Conservation (phyloP, 2,797 vertebrate genomes). For the Mus minutoides region DNA sequence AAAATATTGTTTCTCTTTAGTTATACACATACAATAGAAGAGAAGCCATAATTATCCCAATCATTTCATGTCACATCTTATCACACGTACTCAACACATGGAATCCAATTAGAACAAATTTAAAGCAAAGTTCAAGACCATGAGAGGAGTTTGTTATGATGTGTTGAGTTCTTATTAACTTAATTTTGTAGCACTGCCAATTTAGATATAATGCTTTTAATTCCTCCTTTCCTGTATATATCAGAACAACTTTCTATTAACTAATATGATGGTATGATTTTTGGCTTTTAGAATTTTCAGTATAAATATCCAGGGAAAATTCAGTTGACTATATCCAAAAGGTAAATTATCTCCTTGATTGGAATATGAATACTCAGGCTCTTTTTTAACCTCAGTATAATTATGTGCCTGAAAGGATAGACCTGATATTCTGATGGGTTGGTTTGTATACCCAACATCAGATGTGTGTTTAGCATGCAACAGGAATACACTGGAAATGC, state of each 20-base stretch:
- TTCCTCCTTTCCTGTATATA: background rate
- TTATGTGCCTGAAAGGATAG: background rate
- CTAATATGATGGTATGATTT: background rate
- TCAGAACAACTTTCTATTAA: background rate
- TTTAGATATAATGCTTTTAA: background rate
- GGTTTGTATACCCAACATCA: background rate
- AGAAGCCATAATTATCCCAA: background rate
- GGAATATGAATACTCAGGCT: constrained; percentile 29
- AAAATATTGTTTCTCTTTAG: background rate
- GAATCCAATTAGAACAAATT: background rate
- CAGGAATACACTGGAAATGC: background rate
- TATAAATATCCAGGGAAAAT: background rate
- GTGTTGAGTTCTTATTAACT: background rate
- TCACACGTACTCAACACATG: background rate
- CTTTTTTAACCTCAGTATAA: background rate
- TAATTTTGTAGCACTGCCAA: background rate
- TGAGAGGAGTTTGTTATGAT: background rate
- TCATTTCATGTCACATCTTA: background rate
- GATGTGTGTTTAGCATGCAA: background rate
- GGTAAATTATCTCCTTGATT: background rate
- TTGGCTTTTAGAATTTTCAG: background rate
- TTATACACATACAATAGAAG: too few species aligned
- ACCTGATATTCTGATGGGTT: background rate
- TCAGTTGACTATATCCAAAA: background rate
- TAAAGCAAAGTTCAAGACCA: background rate